Conservation (phyloP, 2,888 invertebrate species). For the Cantharis nigra region DNA sequence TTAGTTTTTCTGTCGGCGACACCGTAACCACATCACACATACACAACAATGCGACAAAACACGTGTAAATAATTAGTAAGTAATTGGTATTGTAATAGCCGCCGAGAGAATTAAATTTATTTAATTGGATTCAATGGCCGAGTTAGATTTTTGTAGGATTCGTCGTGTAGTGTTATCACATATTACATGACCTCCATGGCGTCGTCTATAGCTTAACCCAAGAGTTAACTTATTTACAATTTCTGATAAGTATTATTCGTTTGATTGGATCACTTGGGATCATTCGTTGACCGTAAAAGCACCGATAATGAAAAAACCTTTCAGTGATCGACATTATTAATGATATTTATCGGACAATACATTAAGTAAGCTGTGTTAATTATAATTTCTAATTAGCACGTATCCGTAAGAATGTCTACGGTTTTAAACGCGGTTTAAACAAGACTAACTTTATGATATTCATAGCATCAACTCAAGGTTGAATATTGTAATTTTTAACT, state of each 20-base stretch:
- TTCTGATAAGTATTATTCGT: neutral
- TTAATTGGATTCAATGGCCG: neutral
- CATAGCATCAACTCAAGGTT: neutral
- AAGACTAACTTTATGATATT: neutral
- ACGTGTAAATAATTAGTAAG: neutral
- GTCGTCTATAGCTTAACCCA: neutral
- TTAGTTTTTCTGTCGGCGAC: neutral
- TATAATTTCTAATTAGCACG: neutral
- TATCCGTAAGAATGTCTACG: neutral
- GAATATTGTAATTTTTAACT: neutral
- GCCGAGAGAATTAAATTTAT: neutral
- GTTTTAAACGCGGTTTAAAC: neutral
- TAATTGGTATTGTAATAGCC: neutral
- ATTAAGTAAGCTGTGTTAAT: neutral
- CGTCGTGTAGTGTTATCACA: neutral
- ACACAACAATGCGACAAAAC: neutral
- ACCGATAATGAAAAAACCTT: neutral
- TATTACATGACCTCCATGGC: neutral
- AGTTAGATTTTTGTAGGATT: neutral
- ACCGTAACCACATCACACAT: neutral
- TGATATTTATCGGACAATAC: neutral
- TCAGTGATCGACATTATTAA: neutral
- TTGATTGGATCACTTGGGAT: neutral
- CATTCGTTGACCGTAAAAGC: neutral
- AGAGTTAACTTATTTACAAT: neutral